Conservation (phyloP, 2,888 invertebrate genomes). For the Abscondita cerata region DNA sequence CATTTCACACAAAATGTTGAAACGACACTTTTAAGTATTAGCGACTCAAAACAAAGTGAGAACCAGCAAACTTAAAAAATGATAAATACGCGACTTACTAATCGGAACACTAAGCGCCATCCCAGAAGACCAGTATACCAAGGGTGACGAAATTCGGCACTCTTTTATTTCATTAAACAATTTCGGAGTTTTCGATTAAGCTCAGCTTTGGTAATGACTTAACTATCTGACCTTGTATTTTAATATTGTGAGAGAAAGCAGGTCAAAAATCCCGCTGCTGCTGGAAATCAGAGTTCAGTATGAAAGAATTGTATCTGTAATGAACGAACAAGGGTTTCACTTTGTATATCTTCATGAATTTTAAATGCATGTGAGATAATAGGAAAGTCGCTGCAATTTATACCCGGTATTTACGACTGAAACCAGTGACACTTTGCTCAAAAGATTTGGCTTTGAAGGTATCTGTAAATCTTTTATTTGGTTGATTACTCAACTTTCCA, state of each 20-base stretch:
- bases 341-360: conserved; percentile 2
- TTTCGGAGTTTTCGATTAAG: conserved; percentile 5
- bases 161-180: conserved; percentile 4
- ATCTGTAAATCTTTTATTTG: conserved; percentile 13
- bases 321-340: background rate
- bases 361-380: background rate
- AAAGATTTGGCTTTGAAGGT: conserved; percentile 27
- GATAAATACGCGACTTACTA: no score
- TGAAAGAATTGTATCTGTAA: conserved; percentile 5
- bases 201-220: background rate
- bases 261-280: conserved; percentile 3
- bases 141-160: no score
- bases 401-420: conserved; percentile 23
- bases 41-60: background rate
- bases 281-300: conserved; percentile 1
- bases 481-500: background rate
- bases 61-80: conserved; percentile 1
- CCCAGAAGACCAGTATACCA: no score
- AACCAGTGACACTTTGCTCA: conserved; percentile 18
- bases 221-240: background rate
- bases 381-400: conserved; percentile 15
- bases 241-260: background rate
- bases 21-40: background rate
- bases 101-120: no score
- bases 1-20: background rate